These are phyloP conservation scores for Aulostomus chinensis DNA, from an alignment of 2,797 vertebrate genomes.

Conservation along the genomic window DNA sequence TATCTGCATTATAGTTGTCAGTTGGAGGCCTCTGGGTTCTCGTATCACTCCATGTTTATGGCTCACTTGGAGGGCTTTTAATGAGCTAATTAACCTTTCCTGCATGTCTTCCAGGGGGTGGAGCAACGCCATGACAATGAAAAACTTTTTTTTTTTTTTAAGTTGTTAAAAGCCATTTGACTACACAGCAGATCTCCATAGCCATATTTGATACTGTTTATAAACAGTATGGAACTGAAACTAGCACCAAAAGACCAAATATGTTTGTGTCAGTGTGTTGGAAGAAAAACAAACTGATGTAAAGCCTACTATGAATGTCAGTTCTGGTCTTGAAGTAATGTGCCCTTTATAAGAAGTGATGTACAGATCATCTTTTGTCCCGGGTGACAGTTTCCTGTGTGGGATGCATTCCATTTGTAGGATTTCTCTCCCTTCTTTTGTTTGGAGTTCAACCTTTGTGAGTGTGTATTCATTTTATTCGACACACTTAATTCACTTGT, in stretches of 20 bases:
- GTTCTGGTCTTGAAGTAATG: constrained; percentile 25
- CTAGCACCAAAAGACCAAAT: constrained; percentile 30
- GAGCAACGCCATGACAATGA: constrained; percentile 47
- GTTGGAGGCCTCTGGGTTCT: constrained; percentile 22
- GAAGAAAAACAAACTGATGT: constrained; percentile 15
- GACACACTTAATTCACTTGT: no score
- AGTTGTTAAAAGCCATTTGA: constrained; percentile 65
- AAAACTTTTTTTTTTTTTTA: constrained; percentile 42
- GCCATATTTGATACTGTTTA: constrained; percentile 59
- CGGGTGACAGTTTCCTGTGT: constrained; percentile 19
- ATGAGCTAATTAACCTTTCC: constrained; percentile 70
- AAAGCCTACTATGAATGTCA: constrained; percentile 53
- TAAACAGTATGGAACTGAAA: constrained; percentile 20
- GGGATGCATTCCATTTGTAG: constrained; percentile 6
- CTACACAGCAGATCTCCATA: constrained; percentile 41
- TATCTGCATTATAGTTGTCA: constrained; percentile 29
- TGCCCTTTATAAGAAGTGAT: constrained; percentile 36
- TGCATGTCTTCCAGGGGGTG: constrained; percentile 71
- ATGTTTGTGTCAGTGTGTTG: constrained; percentile 14
- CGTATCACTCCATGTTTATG: constrained; percentile 23
- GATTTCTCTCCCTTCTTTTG: neutral
- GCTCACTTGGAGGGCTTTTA: constrained; percentile 63
- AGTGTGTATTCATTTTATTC: constrained; percentile 21
- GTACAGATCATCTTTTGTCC: constrained; percentile 16
- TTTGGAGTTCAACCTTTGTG: constrained; percentile 20